Base-by-base conservation (phyloP, 2,888 invertebrate species). In the Serripes groenlandicus region DNA sequence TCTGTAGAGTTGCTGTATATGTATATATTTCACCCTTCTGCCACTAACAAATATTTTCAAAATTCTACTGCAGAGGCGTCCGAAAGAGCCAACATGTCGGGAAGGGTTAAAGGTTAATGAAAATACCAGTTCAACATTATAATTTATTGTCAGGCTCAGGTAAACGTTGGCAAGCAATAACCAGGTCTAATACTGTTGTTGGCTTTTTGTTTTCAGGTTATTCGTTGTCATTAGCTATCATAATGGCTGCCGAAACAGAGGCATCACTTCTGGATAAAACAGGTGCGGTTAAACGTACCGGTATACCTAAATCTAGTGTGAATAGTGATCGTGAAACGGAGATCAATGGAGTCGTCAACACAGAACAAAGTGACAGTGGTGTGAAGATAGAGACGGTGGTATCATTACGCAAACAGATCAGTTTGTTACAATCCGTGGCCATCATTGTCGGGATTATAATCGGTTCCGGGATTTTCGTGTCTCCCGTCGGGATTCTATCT, bases 381-480 rank as follows among this genome's bases (percentile, higher is more conserved):
- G 42, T 42, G 18, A 73, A 75, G 68, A 73, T 37, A 54, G 75
- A 73, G 52, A 88, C 83, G 15, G 75, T 81, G 49, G 89, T 92
- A 49, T 85, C 86, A 68, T 84, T 93, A 34, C 90, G 91, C 81
- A 90, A 91, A 81, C 90, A 91, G 78, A 91, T 93, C 28, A 89
- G 82, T 52, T 78, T 93, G 21, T 84, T 91, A 23, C 91, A 91
- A 66, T 92, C 92, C 37, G 91, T 92, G 7, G 89, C 90, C 56
- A 92, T 93, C 42, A 93, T 93, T 73, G 90, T 92, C 32, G 98
- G 98, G 68, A 97, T 98, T 85, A 98, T 98, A 88, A 97, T 98
- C 73, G 99, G 99, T 0, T 97, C 98, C 1, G 99, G 99, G 15
- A 99, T 99, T 91, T 99, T 99, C 94, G 97, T 99, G 60, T 97